Conservation (phyloP, 2,113 vertebrate species). For the Tichodroma muraria region DNA sequence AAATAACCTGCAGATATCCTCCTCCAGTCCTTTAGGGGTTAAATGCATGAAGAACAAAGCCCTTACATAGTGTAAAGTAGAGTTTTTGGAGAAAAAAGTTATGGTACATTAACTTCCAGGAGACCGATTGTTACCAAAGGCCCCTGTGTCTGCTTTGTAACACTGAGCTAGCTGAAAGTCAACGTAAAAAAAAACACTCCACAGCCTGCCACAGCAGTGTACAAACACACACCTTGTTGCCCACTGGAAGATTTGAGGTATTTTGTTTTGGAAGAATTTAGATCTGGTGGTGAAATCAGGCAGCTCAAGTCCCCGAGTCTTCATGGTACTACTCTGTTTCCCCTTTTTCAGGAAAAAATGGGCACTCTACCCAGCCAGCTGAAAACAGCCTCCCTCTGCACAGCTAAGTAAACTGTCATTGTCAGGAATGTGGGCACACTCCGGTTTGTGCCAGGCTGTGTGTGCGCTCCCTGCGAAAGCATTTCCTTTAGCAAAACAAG, state of each 20-base stretch:
- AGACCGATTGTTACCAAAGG: not conserved
- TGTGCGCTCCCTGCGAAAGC: not conserved
- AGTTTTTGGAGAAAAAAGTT: not conserved
- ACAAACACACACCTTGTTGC: not conserved
- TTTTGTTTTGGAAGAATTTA: slow-evolving; percentile 50
- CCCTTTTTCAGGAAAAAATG: not conserved
- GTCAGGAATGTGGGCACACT: not conserved
- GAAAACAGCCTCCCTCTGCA: not conserved
- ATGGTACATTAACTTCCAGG: not conserved
- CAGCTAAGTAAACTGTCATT: slow-evolving; percentile 38
- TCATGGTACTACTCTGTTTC: not conserved
- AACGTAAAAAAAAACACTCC: not conserved
- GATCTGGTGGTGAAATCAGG: not conserved
- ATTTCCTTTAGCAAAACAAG: slow-evolving; percentile 43
- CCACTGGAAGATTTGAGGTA: slow-evolving; percentile 15
- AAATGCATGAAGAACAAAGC: not conserved
- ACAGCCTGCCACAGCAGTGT: not conserved
- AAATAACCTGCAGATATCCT: not conserved
- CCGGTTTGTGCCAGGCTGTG: not conserved
- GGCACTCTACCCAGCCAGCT: not conserved
- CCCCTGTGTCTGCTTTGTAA: not conserved
- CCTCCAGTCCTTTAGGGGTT: not conserved
- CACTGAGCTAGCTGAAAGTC: not conserved
- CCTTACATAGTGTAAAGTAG: not conserved
- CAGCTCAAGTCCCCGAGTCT: not conserved